Conservation (phyloP, 92 coral and sea anemone species). For the Chrysogorgia sp. region DNA sequence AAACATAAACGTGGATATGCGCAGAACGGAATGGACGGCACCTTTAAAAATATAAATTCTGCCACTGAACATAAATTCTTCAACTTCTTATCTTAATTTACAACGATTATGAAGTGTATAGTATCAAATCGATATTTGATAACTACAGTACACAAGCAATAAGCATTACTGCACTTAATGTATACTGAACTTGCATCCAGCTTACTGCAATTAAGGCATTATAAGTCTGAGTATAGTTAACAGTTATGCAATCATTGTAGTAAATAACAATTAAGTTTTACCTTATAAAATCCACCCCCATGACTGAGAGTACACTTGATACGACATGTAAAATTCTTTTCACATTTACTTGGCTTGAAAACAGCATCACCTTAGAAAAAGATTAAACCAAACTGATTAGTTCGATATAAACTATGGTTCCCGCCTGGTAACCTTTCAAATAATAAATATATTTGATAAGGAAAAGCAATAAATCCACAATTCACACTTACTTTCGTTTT, state of each 20-base stretch:
- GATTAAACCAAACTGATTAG: background rate
- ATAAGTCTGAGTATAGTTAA: background rate
- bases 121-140: too few species aligned
- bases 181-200: too few species aligned
- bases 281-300: conserved; percentile 99
- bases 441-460: conserved; percentile 21
- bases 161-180: too few species aligned
- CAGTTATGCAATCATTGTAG: background rate
- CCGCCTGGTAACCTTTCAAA: background rate
- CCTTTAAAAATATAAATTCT: background rate
- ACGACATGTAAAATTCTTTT: conserved; percentile 76
- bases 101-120: too few species aligned
- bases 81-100: too few species aligned
- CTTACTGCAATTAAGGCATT: too few species aligned
- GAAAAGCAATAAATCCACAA: background rate
- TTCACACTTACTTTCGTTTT: background rate
- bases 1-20: too few species aligned
- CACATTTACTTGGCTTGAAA: conserved; percentile 16
- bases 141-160: too few species aligned
- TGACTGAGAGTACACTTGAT: conserved; percentile 97
- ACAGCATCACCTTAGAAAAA: conserved; percentile 12
- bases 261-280: too few species aligned
- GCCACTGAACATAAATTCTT: too few species aligned
- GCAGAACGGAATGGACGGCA: too few species aligned
- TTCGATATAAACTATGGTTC: too few species aligned